Base-by-base conservation (phyloP, 2,113 vertebrate genomes). In the Camelus bactrianus region DNA sequence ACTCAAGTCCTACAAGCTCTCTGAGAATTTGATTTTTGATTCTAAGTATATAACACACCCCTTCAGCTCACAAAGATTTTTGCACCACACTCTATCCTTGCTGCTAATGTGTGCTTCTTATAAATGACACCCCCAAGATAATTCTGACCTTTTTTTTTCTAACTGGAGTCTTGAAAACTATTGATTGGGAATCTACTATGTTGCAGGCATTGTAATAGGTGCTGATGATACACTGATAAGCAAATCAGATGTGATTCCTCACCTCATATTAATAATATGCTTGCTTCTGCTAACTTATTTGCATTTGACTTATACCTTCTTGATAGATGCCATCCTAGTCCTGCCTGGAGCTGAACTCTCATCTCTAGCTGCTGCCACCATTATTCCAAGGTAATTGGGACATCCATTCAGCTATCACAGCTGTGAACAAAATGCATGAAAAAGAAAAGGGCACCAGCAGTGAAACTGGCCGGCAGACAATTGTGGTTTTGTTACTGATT, bases 281-380 rank as follows among this genome's bases (percentile, higher is more conserved):
- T 92, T 80, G 24, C 22, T 88, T 85, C 60, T 77, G 42, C 24
- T 56, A 32, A 73, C 8, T 80, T 46, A 58, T 38, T 91, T 93
- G 58, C 20, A 91, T 76, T 48, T 85, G 50, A 35, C 14, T 72
- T 69, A 64, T 50, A 64, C 32, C 10, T 6, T 64, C 56, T 89
- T 70, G 16, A 76, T 89, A 62, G 8, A 85, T 30, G 46, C 8
- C 6, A n/a, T 72, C 38, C 16, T 65, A 72, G 8, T 67, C 54
- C 5, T 75, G 35, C 58, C 35, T 82, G 54, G 42, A 38, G 46
- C 7, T 46, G 54, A 93, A 69, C 38, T 91, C 30, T 56, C 75
- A 64, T 84, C 22, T 91, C n/a, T 91, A 89, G 48, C 46, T 94
- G 35, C 19, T 89, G n/a, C 46, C 58, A 76, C 24, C n/a, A 85